Conservation (phyloP, 37 sponge, comb jelly and placozoan genomes). For the Bolinopsis microptera region DNA sequence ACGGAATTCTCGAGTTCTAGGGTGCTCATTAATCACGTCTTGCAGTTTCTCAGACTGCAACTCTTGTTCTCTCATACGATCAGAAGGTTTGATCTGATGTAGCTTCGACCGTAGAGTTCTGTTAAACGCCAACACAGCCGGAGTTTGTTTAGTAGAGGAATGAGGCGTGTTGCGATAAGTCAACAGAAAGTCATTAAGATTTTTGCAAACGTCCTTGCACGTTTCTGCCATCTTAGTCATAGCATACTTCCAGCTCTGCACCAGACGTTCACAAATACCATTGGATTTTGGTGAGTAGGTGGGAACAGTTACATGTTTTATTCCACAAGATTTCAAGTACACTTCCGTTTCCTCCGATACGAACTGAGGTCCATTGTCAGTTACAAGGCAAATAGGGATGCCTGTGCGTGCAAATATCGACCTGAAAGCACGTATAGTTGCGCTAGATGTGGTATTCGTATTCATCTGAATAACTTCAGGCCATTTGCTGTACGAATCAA, state of each 20-base stretch:
- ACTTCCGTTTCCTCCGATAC: neutral
- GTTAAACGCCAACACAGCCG: neutral
- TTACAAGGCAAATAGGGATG: neutral
- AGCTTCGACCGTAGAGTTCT: neutral
- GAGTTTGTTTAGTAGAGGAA: neutral
- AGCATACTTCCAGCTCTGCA: neutral
- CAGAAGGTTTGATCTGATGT: neutral
- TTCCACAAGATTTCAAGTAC: neutral
- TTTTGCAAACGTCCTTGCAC: neutral
- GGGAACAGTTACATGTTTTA: neutral
- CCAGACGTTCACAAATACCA: neutral
- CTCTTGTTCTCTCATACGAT: neutral
- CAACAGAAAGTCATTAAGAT: neutral
- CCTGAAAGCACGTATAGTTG: neutral
- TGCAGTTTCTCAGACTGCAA: neutral
- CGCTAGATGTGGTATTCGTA: neutral
- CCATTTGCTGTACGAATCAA: constrained; percentile 35
- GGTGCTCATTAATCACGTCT: neutral
- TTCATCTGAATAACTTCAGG: constrained; percentile 18
- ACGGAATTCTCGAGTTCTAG: neutral
- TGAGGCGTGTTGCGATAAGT: neutral
- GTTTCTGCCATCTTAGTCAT: neutral
- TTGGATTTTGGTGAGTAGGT: neutral
- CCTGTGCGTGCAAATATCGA: neutral
- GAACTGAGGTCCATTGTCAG: constrained; percentile 69